phyloP scores from a whole-genome alignment of 2,113 vertebrate genomes.

The Hucho hucho region DNA sequence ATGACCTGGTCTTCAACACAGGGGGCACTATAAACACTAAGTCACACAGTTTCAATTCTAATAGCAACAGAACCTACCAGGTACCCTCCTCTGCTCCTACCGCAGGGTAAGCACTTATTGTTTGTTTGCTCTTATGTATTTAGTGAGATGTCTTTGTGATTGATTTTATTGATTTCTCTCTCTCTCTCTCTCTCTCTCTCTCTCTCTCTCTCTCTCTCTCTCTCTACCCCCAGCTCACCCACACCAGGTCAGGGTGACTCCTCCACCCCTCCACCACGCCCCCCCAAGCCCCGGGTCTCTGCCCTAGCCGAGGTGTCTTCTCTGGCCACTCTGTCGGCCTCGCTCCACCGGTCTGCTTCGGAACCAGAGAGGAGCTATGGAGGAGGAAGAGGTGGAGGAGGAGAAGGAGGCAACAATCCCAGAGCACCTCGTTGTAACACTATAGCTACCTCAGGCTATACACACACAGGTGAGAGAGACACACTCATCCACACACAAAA shows the following conservation, averaged over 20 bases:
- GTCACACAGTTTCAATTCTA: too few relatives aligned
- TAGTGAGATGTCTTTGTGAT: too few relatives aligned
- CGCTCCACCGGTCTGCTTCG: slow-evolving; percentile 16
- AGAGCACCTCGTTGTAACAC: slow-evolving; percentile 24
- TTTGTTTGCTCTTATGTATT: too few relatives aligned
- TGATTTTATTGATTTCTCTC: too few relatives aligned
- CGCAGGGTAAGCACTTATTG: too few relatives aligned
- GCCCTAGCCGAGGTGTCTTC: slow-evolving; percentile 26
- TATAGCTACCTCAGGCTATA: slow-evolving; percentile 13
- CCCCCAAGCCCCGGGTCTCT: slow-evolving; percentile 48
- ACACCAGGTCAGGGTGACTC: slow-evolving; percentile 39
- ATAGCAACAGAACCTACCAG: slow-evolving; percentile 35
- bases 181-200: slow-evolving; percentile 8
- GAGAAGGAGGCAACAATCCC: neutral
- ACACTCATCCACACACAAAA: neutral
- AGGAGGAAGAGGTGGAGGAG: neutral
- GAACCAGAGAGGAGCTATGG: slow-evolving; percentile 36
- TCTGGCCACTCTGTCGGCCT: neutral
- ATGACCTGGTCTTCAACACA: too few relatives aligned
- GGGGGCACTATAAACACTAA: too few relatives aligned
- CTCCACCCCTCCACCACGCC: slow-evolving; percentile 57
- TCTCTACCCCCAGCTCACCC: slow-evolving; percentile 54
- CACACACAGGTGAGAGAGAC: too few relatives aligned
- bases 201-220: slow-evolving; percentile 1
- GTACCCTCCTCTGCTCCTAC: slow-evolving; percentile 27